Evolutionary conservation across 2,113 vertebrate species (phyloP).

Genomic region (Platanista minor): DNA sequence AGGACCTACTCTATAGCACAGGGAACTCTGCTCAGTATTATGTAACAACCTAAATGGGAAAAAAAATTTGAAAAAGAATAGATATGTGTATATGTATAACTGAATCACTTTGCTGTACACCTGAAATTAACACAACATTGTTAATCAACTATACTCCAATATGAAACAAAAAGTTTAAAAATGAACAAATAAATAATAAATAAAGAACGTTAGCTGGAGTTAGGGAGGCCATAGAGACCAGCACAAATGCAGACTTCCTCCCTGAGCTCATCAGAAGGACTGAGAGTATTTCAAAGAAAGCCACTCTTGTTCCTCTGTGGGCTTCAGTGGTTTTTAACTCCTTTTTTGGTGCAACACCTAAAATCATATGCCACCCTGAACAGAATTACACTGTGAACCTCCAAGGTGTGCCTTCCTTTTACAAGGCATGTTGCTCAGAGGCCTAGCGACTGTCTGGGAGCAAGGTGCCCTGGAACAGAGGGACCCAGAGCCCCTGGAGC

Average conservation of each 20-base stretch:
- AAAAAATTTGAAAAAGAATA: too few relatives aligned
- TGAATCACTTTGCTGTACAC: too few relatives aligned
- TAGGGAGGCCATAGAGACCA: background rate
- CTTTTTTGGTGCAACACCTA: background rate
- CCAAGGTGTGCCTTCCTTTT: background rate
- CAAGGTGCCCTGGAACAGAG: background rate
- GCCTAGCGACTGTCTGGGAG: too few relatives aligned
- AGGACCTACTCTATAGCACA: too few relatives aligned
- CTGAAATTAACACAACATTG: too few relatives aligned
- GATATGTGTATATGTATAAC: too few relatives aligned
- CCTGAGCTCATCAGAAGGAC: background rate
- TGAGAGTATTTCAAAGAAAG: background rate
- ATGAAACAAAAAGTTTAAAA: too few relatives aligned
- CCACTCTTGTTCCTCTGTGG: background rate
- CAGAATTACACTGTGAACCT: background rate
- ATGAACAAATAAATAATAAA: too few relatives aligned
- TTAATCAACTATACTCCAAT: too few relatives aligned
- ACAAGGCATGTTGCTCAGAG: background rate
- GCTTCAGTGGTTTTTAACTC: background rate
- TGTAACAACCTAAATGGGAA: too few relatives aligned
- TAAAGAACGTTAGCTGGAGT: background rate
- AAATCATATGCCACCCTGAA: background rate
- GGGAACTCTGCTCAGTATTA: too few relatives aligned
- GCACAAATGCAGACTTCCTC: background rate
- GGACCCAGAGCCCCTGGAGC: background rate